Conservation (phyloP, 2,888 invertebrate genomes). For the Hyles lineata region DNA sequence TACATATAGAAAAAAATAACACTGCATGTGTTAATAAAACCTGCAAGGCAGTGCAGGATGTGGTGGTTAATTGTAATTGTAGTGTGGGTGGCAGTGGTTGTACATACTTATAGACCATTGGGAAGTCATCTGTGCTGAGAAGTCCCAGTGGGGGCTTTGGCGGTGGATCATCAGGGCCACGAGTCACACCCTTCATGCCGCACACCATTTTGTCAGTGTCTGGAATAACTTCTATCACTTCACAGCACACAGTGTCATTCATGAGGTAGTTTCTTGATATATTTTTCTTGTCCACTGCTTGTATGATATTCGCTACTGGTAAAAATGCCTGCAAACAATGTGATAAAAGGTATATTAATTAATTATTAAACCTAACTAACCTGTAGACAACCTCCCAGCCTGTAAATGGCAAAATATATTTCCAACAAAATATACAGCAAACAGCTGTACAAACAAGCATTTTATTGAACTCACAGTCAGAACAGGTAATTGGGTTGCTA, state of each 20-base stretch:
- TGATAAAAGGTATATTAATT: conserved; percentile 28
- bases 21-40: conserved; percentile 57
- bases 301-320: conserved; percentile 89
- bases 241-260: conserved; percentile 94
- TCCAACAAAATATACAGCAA: too few species aligned
- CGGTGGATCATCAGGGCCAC: conserved; percentile 88
- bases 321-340: conserved; percentile 84
- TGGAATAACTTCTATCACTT: conserved; percentile 93
- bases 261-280: conserved; percentile 90
- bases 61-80: conserved; percentile 46
- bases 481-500: too few species aligned
- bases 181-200: conserved; percentile 92
- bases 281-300: conserved; percentile 92
- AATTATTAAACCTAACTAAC: too few species aligned
- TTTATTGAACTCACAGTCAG: too few species aligned
- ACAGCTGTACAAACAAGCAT: too few species aligned
- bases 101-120: conserved; percentile 93
- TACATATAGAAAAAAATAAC: conserved; percentile 63
- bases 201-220: conserved; percentile 94
- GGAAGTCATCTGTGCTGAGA: conserved; percentile 92
- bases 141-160: conserved; percentile 92
- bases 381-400: too few species aligned
- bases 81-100: conserved; percentile 27
- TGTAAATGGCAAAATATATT: too few species aligned
- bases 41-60: conserved; percentile 69